A percentile compares a stretch with the other conserved stretches of the same genome.
phyloP scores from a whole-genome alignment of 2,888 invertebrate genomes.

The Lasioglossum morio region DNA sequence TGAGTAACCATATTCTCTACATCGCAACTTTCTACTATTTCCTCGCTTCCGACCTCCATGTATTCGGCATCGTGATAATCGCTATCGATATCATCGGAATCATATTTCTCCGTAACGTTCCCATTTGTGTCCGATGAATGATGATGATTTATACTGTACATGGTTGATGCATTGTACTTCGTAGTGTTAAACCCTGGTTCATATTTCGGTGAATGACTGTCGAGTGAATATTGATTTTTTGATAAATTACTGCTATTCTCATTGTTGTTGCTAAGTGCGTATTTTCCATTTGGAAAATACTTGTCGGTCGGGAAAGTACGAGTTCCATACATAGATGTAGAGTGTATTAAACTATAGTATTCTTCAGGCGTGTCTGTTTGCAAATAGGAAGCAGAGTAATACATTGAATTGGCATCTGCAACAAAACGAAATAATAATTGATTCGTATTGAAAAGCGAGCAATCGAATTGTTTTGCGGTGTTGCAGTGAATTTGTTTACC shows the following conservation, averaged over 20 bases:
- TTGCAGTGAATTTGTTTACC: slow-evolving; percentile 69
- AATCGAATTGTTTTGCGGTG: background rate
- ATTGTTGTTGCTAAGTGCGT: slow-evolving; percentile 76
- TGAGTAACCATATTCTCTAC: slow-evolving; percentile 83
- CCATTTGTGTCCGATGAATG: slow-evolving; percentile 77
- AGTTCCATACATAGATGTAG: slow-evolving; percentile 76
- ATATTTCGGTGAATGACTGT: slow-evolving; percentile 72
- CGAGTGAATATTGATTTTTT: slow-evolving; percentile 71
- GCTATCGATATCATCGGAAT: slow-evolving; percentile 74
- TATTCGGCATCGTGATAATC: slow-evolving; percentile 82
- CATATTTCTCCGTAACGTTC: slow-evolving; percentile 77
- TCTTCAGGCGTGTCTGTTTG: slow-evolving; percentile 76
- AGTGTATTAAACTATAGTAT: slow-evolving; percentile 80
- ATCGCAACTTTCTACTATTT: slow-evolving; percentile 82
- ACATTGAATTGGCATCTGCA: slow-evolving; percentile 80
- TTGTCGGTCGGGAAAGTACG: slow-evolving; percentile 74
- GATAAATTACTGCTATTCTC: slow-evolving; percentile 72
- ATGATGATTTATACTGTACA: slow-evolving; percentile 73
- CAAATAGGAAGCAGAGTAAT: slow-evolving; percentile 80
- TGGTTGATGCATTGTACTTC: slow-evolving; percentile 71
- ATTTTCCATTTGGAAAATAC: slow-evolving; percentile 76
- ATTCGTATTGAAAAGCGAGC: background rate
- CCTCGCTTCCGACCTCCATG: slow-evolving; percentile 82
- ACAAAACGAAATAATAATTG: slow-evolving; percentile 9
- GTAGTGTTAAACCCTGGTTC: slow-evolving; percentile 71